Conservation (phyloP, 2,888 invertebrate species). For the Eremobia ochroleuca region DNA sequence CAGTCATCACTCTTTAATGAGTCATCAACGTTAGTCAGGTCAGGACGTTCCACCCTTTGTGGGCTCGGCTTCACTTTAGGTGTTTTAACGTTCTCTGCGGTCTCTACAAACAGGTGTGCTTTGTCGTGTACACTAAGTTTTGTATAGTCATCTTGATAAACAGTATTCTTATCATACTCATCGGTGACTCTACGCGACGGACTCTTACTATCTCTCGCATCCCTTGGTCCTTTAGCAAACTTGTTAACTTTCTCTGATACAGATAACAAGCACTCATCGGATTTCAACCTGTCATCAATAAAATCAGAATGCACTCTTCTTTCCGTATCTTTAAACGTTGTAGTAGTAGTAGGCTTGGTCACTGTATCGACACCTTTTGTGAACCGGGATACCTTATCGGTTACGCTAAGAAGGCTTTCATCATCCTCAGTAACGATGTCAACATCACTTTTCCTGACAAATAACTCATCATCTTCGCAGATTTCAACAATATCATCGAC, state of each 20-base stretch:
- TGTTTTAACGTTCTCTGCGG: conserved; percentile 90
- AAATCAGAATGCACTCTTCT: conserved; percentile 88
- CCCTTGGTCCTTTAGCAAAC: conserved; percentile 89
- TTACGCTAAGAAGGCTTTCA: conserved; percentile 90
- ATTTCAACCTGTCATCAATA: conserved; percentile 87
- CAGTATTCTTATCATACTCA: conserved; percentile 90
- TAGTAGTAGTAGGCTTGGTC: conserved; percentile 76
- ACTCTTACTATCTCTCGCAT: conserved; percentile 82
- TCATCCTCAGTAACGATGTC: conserved; percentile 85
- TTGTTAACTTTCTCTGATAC: conserved; percentile 93
- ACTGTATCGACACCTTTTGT: conserved; percentile 83
- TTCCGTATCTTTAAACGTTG: conserved; percentile 81
- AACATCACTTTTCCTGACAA: conserved; percentile 80
- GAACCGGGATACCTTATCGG: conserved; percentile 91
- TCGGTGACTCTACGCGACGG: conserved; percentile 85
- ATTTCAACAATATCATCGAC: conserved; percentile 91
- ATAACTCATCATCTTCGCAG: conserved; percentile 89
- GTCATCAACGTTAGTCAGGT: conserved; percentile 90
- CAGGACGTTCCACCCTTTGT: conserved; percentile 88
- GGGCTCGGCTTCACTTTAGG: conserved; percentile 80
- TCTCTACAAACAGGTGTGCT: conserved; percentile 92
- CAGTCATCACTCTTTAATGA: conserved; percentile 91
- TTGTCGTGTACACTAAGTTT: conserved; percentile 92
- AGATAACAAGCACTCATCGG: conserved; percentile 92
- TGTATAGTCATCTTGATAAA: conserved; percentile 87